Evolutionary conservation across 2,113 vertebrate species (phyloP), one percentile per base, ranked within the genome.

Genomic region (Xiphophorus couchianus): DNA sequence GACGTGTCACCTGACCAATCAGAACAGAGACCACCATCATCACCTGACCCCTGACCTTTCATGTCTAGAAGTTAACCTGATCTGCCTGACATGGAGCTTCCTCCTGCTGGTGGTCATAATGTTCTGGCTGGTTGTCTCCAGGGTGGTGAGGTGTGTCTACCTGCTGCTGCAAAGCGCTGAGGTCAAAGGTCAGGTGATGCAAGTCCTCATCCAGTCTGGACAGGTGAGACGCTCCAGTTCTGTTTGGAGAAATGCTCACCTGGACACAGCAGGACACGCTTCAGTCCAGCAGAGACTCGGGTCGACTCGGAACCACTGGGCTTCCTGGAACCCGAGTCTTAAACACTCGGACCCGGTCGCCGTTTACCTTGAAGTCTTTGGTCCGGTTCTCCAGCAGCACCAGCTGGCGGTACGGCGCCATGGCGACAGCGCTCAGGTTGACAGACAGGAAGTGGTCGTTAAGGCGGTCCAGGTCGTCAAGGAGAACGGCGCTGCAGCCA

Each of bases 301-400:
- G 5, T 2, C 5, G 17, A 48, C 5, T 7, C 17, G 4, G 1
- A 17, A 44, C 42, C 15, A 44, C 13, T 42, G 14, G 37, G 37
- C 37, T 35, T 35, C 35, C 37, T 12, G 37, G 3, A 39, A 12
- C 37, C 37, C 6, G 6, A 33, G 6, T 33, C 35, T 11, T 37
- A 37, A 11, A 37, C 35, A 12, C 10, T 37, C 2, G 4, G 22
- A n/a, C 17, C 25, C 10, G 51, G 51, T 27, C 3, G 25, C n/a
- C 5, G 9, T 48, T 30, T n/a, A 98, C 98, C 96, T 93, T 86
- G 15, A 97, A 42, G 33, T 88, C 71, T 76, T 83, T 83, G 15
- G 95, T 96, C n/a, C 69, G 81, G 71, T 97, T 96, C 91, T 97
- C 94, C 77, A 99, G 14, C 4, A 85, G 71, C 69, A 92, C 86